Percentiles rank a stretch among this genome's conserved stretches.
Conservation (phyloP, 2,888 invertebrate genomes). For the Melanostoma scalare region DNA sequence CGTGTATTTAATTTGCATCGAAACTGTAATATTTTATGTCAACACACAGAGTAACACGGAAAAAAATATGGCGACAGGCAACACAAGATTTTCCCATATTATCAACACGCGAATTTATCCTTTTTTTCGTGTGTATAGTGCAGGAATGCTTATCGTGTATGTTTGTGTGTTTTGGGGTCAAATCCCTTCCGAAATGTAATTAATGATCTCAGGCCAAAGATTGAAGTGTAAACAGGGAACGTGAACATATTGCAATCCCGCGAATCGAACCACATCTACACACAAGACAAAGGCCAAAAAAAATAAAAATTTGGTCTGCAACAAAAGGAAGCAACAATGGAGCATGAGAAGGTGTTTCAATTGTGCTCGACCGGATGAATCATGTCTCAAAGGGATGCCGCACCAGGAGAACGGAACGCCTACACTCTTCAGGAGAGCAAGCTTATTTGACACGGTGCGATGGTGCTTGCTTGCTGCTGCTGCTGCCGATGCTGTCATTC, state of each 20-base stretch:
- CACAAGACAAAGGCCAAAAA: background rate
- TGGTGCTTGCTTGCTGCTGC: constrained; percentile 25
- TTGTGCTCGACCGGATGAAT: constrained; percentile 77
- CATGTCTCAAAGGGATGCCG: constrained; percentile 77
- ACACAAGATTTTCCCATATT: constrained; percentile 69
- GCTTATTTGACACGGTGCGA: constrained; percentile 47
- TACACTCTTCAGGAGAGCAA: constrained; percentile 30
- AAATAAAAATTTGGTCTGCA: constrained; percentile 5
- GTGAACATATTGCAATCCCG: constrained; percentile 61
- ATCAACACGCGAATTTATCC: constrained; percentile 60
- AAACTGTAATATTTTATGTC: constrained; percentile 72
- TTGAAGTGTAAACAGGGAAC: constrained; percentile 68
- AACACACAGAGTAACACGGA: constrained; percentile 52
- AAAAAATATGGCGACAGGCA: constrained; percentile 41
- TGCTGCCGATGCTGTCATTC: constrained; percentile 62
- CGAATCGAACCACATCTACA: background rate
- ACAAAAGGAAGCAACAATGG: constrained; percentile 63
- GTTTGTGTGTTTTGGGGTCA: constrained; percentile 7
- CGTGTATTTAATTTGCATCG: constrained; percentile 70
- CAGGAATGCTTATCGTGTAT: background rate
- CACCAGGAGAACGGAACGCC: constrained; percentile 50
- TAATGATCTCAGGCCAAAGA: constrained; percentile 66
- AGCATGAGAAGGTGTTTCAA: constrained; percentile 69
- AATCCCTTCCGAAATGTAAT: constrained; percentile 55
- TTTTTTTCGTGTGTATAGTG: constrained; percentile 5